Evolutionary conservation across 2,113 vertebrate species (phyloP).

Genomic region (Eolophus roseicapilla): DNA sequence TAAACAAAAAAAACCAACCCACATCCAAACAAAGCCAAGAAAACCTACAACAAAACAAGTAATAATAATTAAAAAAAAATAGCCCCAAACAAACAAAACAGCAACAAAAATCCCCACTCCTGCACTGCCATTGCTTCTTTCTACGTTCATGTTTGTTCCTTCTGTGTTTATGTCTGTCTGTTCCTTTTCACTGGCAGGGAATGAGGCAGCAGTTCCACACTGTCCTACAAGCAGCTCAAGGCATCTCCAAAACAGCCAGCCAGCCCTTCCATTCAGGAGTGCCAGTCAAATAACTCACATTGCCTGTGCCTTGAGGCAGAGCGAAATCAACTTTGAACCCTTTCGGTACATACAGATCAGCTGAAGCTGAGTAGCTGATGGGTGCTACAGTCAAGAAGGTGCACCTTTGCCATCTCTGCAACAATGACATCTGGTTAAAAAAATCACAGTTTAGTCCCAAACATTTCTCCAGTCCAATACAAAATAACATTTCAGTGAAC

Average conservation of each 20-base stretch:
- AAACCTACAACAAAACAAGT: neutral
- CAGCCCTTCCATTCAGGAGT: neutral
- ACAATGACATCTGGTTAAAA: neutral
- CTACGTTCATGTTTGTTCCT: neutral
- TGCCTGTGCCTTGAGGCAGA: neutral
- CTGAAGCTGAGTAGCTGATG: neutral
- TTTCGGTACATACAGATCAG: neutral
- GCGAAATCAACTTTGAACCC: neutral
- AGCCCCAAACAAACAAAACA: neutral
- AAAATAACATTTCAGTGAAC: neutral
- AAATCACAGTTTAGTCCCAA: neutral
- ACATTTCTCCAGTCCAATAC: neutral
- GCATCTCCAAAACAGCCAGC: rapidly evolving
- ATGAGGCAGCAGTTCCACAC: neutral
- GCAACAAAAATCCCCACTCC: neutral
- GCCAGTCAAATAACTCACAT: neutral
- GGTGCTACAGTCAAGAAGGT: neutral
- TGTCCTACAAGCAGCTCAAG: neutral
- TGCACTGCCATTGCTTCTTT: neutral
- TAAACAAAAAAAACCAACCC: no score
- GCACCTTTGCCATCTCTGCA: neutral
- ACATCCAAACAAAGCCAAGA: neutral
- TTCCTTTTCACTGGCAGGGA: neutral
- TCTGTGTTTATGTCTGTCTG: neutral
- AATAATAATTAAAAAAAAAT: neutral